These are phyloP conservation scores for Ceuthmochares aereus DNA, from an alignment of 2,113 vertebrate genomes.

Conservation along the genomic window DNA sequence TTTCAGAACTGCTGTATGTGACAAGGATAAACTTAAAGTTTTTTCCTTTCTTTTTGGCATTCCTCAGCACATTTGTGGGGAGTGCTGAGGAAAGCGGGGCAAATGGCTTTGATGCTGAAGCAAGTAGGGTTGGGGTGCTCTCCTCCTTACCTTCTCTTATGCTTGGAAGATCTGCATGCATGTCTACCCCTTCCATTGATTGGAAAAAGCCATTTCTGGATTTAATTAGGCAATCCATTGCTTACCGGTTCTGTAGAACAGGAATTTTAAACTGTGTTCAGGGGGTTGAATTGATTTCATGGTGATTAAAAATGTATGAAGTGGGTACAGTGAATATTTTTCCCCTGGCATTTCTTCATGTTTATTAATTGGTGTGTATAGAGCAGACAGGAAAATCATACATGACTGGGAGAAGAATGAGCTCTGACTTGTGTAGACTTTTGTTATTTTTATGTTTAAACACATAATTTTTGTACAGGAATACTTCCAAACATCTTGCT, in stretches of 20 bases:
- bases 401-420: conserved; percentile 29
- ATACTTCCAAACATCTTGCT: neutral
- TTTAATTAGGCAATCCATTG: conserved; percentile 19
- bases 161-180: neutral
- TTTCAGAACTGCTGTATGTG: neutral
- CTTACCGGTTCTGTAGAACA: neutral
- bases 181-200: neutral
- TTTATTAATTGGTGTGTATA: conserved; percentile 50
- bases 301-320: conserved; percentile 54
- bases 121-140: neutral
- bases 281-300: conserved; percentile 50
- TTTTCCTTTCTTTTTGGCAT: neutral
- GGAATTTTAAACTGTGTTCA: conserved; percentile 16
- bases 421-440: neutral
- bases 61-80: neutral
- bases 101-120: neutral
- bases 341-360: conserved; percentile 38
- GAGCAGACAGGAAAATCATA: neutral
- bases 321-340: conserved; percentile 47
- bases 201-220: neutral
- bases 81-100: fast-evolving
- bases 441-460: neutral
- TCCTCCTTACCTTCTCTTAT: neutral
- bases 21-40: neutral
- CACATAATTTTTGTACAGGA: neutral